These are phyloP conservation scores for Prionailurus bengalensis DNA, from an alignment of 2,113 vertebrate genomes.

Conservation along the genomic window DNA sequence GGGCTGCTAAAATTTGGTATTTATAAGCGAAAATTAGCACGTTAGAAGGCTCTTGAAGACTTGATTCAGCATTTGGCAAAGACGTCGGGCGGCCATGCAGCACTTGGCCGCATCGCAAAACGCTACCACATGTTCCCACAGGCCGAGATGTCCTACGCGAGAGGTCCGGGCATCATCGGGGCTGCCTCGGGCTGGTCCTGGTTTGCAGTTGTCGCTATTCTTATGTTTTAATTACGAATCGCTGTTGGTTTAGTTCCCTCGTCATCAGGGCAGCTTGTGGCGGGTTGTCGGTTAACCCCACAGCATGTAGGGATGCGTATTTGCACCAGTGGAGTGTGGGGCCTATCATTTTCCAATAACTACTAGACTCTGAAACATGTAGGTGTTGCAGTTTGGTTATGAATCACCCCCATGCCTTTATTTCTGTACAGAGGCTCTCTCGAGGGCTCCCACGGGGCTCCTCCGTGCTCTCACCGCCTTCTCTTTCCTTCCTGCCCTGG, in stretches of 20 bases:
- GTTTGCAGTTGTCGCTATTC: slow-evolving; percentile 29
- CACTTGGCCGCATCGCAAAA: background rate
- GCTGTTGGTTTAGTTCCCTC: slow-evolving; percentile 68
- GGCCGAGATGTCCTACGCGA: background rate
- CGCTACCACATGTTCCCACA: background rate
- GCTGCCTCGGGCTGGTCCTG: background rate
- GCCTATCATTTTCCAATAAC: slow-evolving; percentile 79
- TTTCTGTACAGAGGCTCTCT: background rate
- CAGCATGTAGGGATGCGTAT: slow-evolving; percentile 7
- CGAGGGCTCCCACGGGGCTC: accelerated
- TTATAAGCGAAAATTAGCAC: slow-evolving; percentile 10
- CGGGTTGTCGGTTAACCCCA: slow-evolving; percentile 76
- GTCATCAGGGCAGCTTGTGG: slow-evolving; percentile 72
- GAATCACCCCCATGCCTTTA: background rate
- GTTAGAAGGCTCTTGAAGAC: background rate
- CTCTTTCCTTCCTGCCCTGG: background rate
- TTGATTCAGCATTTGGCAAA: slow-evolving; percentile 41
- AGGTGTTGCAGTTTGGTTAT: slow-evolving; percentile 25
- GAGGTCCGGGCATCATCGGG: background rate
- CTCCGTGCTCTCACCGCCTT: accelerated
- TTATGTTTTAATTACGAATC: slow-evolving; percentile 76
- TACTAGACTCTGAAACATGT: background rate
- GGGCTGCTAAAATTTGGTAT: background rate
- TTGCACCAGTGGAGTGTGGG: slow-evolving; percentile 68
- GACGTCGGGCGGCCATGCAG: background rate